Base-by-base conservation (phyloP, 1,140 invertebrate species). In the Cryptotermes secundus region DNA sequence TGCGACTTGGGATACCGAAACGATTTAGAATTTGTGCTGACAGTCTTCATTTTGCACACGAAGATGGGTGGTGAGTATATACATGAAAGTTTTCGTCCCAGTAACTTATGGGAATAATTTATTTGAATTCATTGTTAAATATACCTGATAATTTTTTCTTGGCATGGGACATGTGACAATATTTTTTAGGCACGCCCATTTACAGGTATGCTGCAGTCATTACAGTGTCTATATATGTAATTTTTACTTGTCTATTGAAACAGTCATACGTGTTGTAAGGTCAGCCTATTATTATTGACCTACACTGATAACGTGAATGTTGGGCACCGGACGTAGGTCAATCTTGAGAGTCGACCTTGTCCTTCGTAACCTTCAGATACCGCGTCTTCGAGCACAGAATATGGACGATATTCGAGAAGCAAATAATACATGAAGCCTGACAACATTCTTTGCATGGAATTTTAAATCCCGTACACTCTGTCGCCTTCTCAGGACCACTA, bases 51-150 rank as follows among this genome's bases (percentile, higher is more conserved):
- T 72, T 72, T n/a, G 6, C 59, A n/a, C 59, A 6, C 59, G n/a
- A 72, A n/a, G 59, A 72, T 72, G 59, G 59, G 59, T n/a, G 59
- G 59, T 72, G 59, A 72, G 59, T 72, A 72, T 7, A 59, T n/a
- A 72, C 45, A 49, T 31, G 16, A 72, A n/a, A 0, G 7, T 72
- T n/a, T n/a, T 72, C 7, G 0, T 72, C 14, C n/a, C n/a, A 1
- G 9, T 31, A 31, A 31, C 10, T 72, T 72, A n/a, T 1, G 31
- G 14, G 0, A 49, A 31, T 72, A 72, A 72, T 31, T 72, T 0
- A 72, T 31, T 26, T 72, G 26, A 72, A 72, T 3, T 9, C 6
- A 72, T n/a, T 72, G 10, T 31, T 72, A n/a, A 72, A 9, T 72
- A 31, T 19, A 49, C 22, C 12, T 38, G 12, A 38, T 38, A 6